Conservation (phyloP, 2,113 vertebrate species). For the Neodon shergylaensis region DNA sequence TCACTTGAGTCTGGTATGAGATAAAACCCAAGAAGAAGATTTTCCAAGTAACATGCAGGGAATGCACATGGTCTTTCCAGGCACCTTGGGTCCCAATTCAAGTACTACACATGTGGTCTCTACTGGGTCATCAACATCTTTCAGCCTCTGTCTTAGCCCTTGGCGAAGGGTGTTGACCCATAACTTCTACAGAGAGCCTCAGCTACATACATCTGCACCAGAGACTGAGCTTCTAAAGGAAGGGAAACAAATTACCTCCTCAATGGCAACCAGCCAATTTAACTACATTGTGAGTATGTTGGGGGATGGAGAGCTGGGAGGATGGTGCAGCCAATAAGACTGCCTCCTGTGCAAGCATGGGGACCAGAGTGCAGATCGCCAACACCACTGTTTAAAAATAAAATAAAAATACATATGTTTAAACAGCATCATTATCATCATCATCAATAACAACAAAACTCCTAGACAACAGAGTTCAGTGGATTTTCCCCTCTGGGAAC, state of each 20-base stretch:
- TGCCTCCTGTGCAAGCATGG: too few relatives aligned
- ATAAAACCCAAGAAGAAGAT: neutral
- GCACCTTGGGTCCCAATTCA: rapidly evolving
- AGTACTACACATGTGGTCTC: rapidly evolving
- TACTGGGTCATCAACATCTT: rapidly evolving
- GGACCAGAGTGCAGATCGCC: too few relatives aligned
- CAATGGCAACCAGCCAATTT: neutral
- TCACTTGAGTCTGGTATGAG: rapidly evolving
- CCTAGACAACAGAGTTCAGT: neutral
- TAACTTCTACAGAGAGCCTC: rapidly evolving
- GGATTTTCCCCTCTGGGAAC: too few relatives aligned
- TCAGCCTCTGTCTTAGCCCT: rapidly evolving
- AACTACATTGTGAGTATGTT: neutral
- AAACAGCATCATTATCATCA: too few relatives aligned
- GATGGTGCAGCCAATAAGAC: too few relatives aligned
- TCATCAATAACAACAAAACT: too few relatives aligned
- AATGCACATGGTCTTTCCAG: rapidly evolving
- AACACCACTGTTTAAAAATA: too few relatives aligned
- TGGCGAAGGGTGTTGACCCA: rapidly evolving
- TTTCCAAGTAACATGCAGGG: rapidly evolving
- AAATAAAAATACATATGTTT: too few relatives aligned
- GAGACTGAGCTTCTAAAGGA: neutral
- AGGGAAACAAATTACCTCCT: too few relatives aligned
- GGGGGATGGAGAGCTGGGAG: too few relatives aligned
- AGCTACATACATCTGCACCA: rapidly evolving